Base-by-base conservation (phyloP, 1,140 invertebrate genomes). In the Rhyacophila brunnea region DNA sequence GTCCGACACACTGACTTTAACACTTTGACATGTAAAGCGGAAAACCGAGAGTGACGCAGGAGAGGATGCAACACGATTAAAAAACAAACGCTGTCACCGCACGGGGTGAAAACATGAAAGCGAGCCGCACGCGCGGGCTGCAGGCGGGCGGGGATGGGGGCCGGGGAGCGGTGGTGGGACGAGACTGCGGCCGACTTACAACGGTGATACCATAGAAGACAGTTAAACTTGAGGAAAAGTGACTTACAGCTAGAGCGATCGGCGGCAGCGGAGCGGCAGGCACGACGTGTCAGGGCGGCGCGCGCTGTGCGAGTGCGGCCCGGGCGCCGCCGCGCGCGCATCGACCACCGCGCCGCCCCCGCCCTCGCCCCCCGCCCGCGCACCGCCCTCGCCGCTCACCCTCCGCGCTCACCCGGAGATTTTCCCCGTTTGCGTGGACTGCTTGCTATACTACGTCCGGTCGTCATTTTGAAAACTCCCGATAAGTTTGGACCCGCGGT, bases 11-110 rank as follows among this genome's bases (percentile, higher is more conserved):
- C 75, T 76, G 75, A 74, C 68, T 77, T 74, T 67, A 76, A 68
- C 75, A 78, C 75, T 78, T 75, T 75, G 74, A 74, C 74, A 75
- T 76, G 71, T 73, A 75, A 71, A 70, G 72, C 70, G 66, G 73
- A 44, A 42, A 17, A 45, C 63, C 69, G 71, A 68, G 71, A 69
- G 23, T 49, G 47, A 34, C 47, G 47, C 9, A 34, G n/a, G 47
- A 10, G 50, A 28, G 32, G 23, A 28, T 14, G 50, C 36, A 42
- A 42, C 11, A 36, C 32, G 42, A 40, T 18, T n/a, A 14, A 23
- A 32, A 28, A 49, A 35, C 20, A 35, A 18, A 15, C 17, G 69
- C 73, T 71, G 56, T 68, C 68, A 70, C 71, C 70, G 71, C 68
- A 69, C 70, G 71, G 71, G 70, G 69, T 70, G 70, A 71, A 68